Base-by-base conservation (phyloP, 2,113 vertebrate species). In the Hypanus sabinus region DNA sequence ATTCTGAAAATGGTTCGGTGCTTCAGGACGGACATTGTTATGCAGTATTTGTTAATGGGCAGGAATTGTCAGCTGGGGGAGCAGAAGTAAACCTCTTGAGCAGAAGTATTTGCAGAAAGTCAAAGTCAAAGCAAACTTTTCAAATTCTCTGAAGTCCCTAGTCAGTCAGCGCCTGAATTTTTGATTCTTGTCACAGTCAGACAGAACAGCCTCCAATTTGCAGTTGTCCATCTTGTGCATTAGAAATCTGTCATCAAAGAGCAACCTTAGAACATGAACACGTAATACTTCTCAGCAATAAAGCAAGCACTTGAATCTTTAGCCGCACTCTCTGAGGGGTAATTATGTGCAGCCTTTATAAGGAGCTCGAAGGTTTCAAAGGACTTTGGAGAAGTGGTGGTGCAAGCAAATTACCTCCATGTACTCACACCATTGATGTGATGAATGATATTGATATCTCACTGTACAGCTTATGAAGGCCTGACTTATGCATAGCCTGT, bases 231-330 rank as follows among this genome's bases (percentile, higher is more conserved):
- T 36, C 62, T 65, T 38, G 60, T 20, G 65, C 88, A 38, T n/a
- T 92, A 62, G 38, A 92, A 24, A 92, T 92, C 88, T 70, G n/a
- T 71, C 33, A 36, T 68, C 88, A 92, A 68, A 71, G 62, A 92
- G 20, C 16, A 91, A 91, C 55, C 83, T 57, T 60, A 30, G 83
- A 3, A 60, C 62, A 36, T 62, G 0, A 36, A 18, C 20, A 27
- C 3, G 33, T n/a, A 90, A 90, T 9, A 38, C 68, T 92, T 38
- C 88, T 70, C 2, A 24, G 38, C 11, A 55, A 93, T 36, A 93
- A 55, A 93, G 70, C 8, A 22, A 93, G 3, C 36, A 38, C 70
- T 73, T 46, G 20, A 14, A 10, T 68, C 18, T 20, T 90, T 65
- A 90, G 65, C 60, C 30, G 33, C 27, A 20, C 1, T 88, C 85